These are phyloP conservation scores for Crotalus horridus DNA, from an alignment of 2,113 vertebrate genomes.

Conservation along the genomic window DNA sequence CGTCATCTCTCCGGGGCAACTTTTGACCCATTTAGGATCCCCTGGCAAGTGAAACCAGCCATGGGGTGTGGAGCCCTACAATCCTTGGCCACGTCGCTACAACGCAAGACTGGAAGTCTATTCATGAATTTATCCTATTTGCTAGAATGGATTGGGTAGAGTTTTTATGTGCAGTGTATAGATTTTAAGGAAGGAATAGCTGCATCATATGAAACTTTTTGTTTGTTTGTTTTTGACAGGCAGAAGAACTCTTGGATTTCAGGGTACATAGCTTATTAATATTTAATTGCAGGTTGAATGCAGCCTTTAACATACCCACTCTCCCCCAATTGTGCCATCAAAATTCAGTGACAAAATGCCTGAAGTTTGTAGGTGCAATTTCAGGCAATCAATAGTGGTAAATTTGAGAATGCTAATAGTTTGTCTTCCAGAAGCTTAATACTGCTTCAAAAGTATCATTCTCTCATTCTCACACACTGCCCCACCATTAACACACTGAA, in stretches of 20 bases:
- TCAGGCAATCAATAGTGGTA: background rate
- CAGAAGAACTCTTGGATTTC: background rate
- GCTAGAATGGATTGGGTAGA: background rate
- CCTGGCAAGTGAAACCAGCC: no score
- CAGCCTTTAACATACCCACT: background rate
- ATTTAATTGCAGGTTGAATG: background rate
- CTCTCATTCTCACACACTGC: background rate
- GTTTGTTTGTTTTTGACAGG: background rate
- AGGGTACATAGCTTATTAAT: background rate
- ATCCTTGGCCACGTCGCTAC: no score
- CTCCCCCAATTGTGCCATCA: background rate
- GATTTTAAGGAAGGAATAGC: background rate
- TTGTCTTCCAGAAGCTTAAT: background rate
- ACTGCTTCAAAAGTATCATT: background rate
- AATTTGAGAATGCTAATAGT: background rate
- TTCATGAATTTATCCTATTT: background rate
- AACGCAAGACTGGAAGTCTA: no score
- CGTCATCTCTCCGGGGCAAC: no score
- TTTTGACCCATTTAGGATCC: no score
- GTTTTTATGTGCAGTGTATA: background rate
- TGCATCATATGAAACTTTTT: background rate
- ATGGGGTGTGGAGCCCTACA: no score
- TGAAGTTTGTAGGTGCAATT: background rate
- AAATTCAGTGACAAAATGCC: background rate
- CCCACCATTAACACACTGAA: background rate